phyloP scores from a whole-genome alignment of 64 coral and sea anemone species.

The Montipora foliosa region DNA sequence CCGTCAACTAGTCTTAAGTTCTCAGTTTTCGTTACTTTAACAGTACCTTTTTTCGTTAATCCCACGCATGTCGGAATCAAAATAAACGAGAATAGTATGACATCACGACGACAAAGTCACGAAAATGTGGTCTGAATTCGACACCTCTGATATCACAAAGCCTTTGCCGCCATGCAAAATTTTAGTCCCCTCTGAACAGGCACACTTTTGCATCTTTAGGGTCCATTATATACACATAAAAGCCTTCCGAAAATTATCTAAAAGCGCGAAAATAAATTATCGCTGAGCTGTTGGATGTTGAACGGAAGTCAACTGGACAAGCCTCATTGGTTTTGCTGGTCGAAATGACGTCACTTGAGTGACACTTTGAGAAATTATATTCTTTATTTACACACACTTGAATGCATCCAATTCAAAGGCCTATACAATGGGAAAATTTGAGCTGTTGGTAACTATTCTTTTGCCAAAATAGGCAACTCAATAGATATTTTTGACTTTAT shows the following conservation, averaged over 20 bases:
- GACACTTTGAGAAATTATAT: not conserved
- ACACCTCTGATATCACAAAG: too few relatives aligned
- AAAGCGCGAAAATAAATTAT: not conserved
- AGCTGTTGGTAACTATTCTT: too few relatives aligned
- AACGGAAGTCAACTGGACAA: not conserved
- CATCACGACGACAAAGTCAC: not conserved
- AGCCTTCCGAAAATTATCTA: too few relatives aligned
- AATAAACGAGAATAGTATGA: not conserved
- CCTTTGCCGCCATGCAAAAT: too few relatives aligned
- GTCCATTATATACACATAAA: too few relatives aligned
- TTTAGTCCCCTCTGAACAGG: too few relatives aligned
- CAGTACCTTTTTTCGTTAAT: not conserved
- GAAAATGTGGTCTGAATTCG: not conserved
- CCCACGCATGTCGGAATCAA: not conserved
- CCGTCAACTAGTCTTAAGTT: not conserved
- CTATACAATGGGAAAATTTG: too few relatives aligned
- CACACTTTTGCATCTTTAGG: too few relatives aligned
- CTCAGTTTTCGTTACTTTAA: not conserved
- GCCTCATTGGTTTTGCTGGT: not conserved
- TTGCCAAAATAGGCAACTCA: too few relatives aligned
- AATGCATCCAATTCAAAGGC: too few relatives aligned
- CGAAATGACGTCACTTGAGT: conserved; percentile 23
- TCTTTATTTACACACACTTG: not conserved
- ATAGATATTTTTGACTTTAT: too few relatives aligned
- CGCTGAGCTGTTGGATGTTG: not conserved